Base-by-base conservation (phyloP, 2,113 vertebrate genomes). In the Pterophyllum scalare region DNA sequence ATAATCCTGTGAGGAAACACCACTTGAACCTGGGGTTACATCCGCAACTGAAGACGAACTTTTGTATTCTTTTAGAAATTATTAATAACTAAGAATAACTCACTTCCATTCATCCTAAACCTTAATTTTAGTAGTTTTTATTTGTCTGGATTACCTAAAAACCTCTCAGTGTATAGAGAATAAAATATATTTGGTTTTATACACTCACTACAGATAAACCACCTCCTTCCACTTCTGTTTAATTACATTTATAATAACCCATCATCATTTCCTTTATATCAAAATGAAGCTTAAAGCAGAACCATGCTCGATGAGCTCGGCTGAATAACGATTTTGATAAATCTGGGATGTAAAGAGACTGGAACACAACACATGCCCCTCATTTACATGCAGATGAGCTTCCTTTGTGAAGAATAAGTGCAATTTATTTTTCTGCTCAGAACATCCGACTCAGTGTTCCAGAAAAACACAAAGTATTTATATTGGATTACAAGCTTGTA, bases 311-410 rank as follows among this genome's bases (percentile, higher is more conserved):
- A 8, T 60, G 70, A 89, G 65, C 78, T 65, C 1, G 1, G 7
- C 11, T 49, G n/a, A 76, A 76, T 92, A 75, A 70, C 7, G 7
- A 59, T 70, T 87, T 75, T 38, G 72, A 80, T 84, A 59, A 82
- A 86, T 70, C 72, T 52, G 74, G 8, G 14, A 54, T 79, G 33
- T 83, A 76, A 74, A 83, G 22, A 74, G 77, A 86, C 3, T 87
- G 15, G 61, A 82, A 77, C 57, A 43, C 20, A 61, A 62, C 49
- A 40, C 19, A 59, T 52, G 7, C 9, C 17, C 24, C 49, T 84
- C 2, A 89, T 88, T 90, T 70, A 80, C 59, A 91, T 83, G 84
- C 59, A 85, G 75, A 91, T 89, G 46, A 90, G 80, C 59, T 81
- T 77, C 64, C 49, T 81, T 88, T 59, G 59, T 82, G 15, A 14